phyloP scores from a whole-genome alignment of 2,113 vertebrate genomes.

The Melierax canorus region DNA sequence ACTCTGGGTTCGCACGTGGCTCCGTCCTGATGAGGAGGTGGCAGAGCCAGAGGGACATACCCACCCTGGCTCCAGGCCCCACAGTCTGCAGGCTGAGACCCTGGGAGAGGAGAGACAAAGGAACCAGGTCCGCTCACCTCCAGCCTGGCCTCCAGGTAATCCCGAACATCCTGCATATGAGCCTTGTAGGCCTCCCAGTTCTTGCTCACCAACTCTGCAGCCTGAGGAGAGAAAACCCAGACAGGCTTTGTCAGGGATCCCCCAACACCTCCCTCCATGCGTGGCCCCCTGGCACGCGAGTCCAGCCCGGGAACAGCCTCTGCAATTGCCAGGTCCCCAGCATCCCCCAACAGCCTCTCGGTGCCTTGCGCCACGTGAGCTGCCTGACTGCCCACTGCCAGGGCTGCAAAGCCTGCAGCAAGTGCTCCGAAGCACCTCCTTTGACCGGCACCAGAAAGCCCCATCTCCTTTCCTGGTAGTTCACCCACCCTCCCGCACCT shows the following conservation, averaged over 20 bases:
- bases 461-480: neutral
- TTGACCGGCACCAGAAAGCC: neutral
- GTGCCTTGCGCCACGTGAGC: neutral
- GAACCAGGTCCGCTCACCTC: constrained; percentile 65
- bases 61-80: neutral
- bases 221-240: constrained; percentile 69
- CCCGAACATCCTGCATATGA: constrained; percentile 79
- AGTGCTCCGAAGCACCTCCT: fast-evolving
- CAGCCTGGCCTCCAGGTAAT: constrained; percentile 87
- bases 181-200: constrained; percentile 79
- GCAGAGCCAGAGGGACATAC: neutral
- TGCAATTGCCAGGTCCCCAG: neutral
- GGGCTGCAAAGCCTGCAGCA: neutral
- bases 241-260: neutral
- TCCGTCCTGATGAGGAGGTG: neutral
- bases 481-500: neutral
- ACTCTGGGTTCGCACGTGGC: neutral
- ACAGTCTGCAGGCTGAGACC: neutral
- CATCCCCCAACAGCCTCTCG: neutral
- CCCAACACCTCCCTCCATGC: fast-evolving
- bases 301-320: neutral
- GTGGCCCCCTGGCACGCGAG: fast-evolving
- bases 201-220: constrained; percentile 87
- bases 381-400: neutral
- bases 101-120: neutral